These are phyloP conservation scores for Philypnodon macrostomus DNA, from an alignment of 2,797 vertebrate genomes.

Conservation along the genomic window DNA sequence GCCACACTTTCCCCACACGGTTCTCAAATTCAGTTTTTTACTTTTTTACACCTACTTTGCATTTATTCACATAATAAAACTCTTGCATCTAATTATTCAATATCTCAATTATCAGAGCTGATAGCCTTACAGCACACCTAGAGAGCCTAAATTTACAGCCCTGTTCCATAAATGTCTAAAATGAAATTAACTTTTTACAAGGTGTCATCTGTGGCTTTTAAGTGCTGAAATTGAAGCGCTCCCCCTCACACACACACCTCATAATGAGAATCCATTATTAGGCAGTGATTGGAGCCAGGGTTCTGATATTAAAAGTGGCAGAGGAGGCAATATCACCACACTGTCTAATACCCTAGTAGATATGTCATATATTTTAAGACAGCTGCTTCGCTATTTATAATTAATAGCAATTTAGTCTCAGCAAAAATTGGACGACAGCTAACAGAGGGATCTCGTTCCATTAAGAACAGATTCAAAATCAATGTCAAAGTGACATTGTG, in stretches of 20 bases:
- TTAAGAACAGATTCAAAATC: slow-evolving; percentile 65
- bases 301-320: slow-evolving; percentile 78
- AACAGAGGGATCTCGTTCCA: slow-evolving; percentile 67
- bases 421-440: slow-evolving; percentile 59
- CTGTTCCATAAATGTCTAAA: slow-evolving; percentile 71
- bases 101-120: slow-evolving; percentile 65
- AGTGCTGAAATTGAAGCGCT: slow-evolving; percentile 63
- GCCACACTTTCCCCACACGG: slow-evolving; percentile 10
- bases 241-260: slow-evolving; percentile 36
- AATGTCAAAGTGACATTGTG: slow-evolving; percentile 65
- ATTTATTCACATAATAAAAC: slow-evolving; percentile 54
- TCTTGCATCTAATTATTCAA: slow-evolving; percentile 67
- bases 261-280: slow-evolving; percentile 77
- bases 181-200: slow-evolving; percentile 78
- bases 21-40: slow-evolving; percentile 23
- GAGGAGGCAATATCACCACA: slow-evolving; percentile 72
- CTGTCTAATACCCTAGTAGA: slow-evolving; percentile 66
- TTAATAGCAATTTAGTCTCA: slow-evolving; percentile 75
- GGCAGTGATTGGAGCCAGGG: slow-evolving; percentile 69
- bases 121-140: slow-evolving; percentile 48
- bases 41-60: slow-evolving; percentile 36
- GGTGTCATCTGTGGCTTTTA: slow-evolving; percentile 76
- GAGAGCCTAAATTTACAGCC: slow-evolving; percentile 67
- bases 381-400: slow-evolving; percentile 76
- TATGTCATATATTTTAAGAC: slow-evolving; percentile 79